Conservation (phyloP, 2,888 invertebrate species). For the Diplazon laetatorius region DNA sequence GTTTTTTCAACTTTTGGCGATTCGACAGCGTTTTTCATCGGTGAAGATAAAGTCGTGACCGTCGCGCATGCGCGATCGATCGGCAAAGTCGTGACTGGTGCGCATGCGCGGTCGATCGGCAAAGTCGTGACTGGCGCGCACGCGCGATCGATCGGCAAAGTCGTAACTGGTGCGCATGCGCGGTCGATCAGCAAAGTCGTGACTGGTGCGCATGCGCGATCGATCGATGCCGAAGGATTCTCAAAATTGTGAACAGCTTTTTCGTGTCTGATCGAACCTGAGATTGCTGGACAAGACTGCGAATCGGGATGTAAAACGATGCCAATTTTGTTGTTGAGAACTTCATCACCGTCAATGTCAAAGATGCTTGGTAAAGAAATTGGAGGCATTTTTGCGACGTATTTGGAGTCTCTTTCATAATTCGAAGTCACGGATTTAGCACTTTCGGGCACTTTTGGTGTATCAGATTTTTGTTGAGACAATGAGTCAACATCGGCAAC, state of each 20-base stretch:
- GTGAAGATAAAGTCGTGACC: conserved; percentile 41
- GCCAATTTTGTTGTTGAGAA: conserved; percentile 22
- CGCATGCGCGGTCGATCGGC: conserved; percentile 3
- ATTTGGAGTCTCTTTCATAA: not conserved
- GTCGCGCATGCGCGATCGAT: not conserved
- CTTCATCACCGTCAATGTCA: conserved; percentile 59
- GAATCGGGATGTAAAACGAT: not conserved
- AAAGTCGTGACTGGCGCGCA: too few relatives aligned
- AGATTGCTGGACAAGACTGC: too few relatives aligned
- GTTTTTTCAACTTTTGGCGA: not conserved
- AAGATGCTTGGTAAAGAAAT: conserved; percentile 54
- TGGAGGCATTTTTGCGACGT: not conserved
- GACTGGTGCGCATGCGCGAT: too few relatives aligned
- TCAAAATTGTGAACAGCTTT: not conserved
- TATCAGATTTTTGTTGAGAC: not conserved
- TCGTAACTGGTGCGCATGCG: too few relatives aligned
- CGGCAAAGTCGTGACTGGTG: too few relatives aligned
- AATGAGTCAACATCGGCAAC: not conserved
- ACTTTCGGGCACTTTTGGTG: not conserved
- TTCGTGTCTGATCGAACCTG: not conserved
- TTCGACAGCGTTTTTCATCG: not conserved
- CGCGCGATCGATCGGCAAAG: not conserved
- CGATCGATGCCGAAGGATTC: not conserved
- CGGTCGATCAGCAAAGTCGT: not conserved
- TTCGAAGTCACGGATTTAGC: not conserved